Evolutionary conservation across 1,140 invertebrate species (phyloP), one percentile per base, ranked within the genome.

Genomic region (Contarinia nasturtii): DNA sequence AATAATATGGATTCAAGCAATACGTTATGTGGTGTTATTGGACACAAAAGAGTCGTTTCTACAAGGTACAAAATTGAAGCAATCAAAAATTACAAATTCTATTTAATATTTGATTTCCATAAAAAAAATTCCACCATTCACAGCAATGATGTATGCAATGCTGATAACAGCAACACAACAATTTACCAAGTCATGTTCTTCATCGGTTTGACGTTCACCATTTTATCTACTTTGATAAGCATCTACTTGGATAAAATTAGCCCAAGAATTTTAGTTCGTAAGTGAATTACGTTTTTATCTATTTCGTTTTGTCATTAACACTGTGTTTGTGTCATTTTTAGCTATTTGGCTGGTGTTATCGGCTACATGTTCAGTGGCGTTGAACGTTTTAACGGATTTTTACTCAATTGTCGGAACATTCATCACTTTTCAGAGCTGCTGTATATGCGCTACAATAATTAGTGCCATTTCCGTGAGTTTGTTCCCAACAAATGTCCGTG

Each of bases 401-500:
- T 40, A 40, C 38, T 5, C 18, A 3, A 40, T 19, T 15, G 18
- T 15, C 34, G 22, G 49, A 40, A 22, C 52, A 7, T 49, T 54
- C n/a, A 33, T 50, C 22, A 38, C 45, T 14, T 18, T 49, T 11
- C 20, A 52, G 34, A 42, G 47, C 11, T 40, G 48, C 20, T 49
- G 49, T 2, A 43, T 49, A 18, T 51, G 52, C 44, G 52, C 52
- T 14, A 48, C 43, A 17, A 48, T 56, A 41, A 45, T 53, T 10
- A 54, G 49, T 40, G 48, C 53, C 11, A 45, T 47, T 14, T 48
- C 52, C 17, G 53, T 56, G 1, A 51, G 54, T 42, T 22, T 55
- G 14, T 55, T 52, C 40, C 55, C 55, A 14, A 56, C 55, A n/a
- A 21, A 55, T 45, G 33, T 44, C 43, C 53, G 57, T 33, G 53